Conservation (phyloP, 2,797 vertebrate species). For the Pyrocephalus nanus region DNA sequence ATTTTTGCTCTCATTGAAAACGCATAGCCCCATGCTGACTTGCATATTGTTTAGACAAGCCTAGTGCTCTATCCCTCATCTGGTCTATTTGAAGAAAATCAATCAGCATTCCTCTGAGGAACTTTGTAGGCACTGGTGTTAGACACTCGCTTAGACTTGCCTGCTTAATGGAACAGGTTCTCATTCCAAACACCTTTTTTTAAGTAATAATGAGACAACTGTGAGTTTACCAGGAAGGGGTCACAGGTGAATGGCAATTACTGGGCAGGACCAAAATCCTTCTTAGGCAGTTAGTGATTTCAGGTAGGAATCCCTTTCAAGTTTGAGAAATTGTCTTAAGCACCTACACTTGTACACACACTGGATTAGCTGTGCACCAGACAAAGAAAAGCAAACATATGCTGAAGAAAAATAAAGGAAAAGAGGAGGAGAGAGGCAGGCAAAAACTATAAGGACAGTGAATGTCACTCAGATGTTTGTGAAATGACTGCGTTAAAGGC, state of each 20-base stretch:
- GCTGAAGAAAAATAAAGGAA: neutral
- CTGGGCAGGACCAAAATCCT: neutral
- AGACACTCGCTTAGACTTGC: constrained; percentile 15
- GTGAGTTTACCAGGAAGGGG: neutral
- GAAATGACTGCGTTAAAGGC: neutral
- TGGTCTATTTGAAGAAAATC: constrained; percentile 56
- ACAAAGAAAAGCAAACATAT: constrained; percentile 15
- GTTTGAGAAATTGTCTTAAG: neutral
- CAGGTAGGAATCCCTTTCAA: constrained; percentile 42
- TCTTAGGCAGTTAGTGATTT: neutral
- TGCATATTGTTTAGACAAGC: constrained; percentile 37
- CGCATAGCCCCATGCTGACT: neutral
- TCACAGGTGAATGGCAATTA: constrained; percentile 21
- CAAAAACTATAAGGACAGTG: neutral
- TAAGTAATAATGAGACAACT: neutral
- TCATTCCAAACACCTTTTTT: neutral
- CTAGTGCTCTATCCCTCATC: neutral
- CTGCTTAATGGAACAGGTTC: constrained; percentile 39
- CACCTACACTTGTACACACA: neutral
- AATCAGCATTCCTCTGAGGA: constrained; percentile 53
- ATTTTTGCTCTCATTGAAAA: constrained; percentile 39
- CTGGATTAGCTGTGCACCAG: neutral
- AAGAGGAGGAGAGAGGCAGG: neutral
- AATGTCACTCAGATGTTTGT: neutral
- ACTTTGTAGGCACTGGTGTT: constrained; percentile 1